Evolutionary conservation across 2,113 vertebrate species (phyloP).

Genomic region (Cavia porcellus): DNA sequence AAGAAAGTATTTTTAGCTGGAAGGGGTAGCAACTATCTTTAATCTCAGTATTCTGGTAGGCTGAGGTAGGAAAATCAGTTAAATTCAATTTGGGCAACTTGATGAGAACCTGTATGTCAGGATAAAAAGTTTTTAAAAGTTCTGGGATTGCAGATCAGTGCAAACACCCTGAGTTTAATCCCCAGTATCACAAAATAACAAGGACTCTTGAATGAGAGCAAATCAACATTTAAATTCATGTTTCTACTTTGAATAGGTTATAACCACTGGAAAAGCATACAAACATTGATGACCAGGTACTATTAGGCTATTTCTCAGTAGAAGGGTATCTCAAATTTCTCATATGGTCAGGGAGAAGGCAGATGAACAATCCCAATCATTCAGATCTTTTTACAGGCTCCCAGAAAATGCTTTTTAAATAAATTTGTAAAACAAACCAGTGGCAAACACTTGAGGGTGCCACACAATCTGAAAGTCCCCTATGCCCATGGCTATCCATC

Average conservation of each 20-base stretch:
- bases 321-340: not conserved
- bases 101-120: not conserved
- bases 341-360: not conserved
- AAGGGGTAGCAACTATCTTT: not conserved
- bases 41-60: not conserved
- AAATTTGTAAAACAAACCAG: not conserved
- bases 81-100: not conserved
- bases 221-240: constrained; percentile 38
- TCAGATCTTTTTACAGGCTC: constrained; percentile 36
- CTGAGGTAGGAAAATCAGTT: not conserved
- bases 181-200: not conserved
- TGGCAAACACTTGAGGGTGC: not conserved
- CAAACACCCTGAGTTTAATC: not conserved
- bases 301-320: not conserved
- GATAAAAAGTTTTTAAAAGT: not conserved
- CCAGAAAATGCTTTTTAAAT: constrained; percentile 33
- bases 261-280: constrained; percentile 50
- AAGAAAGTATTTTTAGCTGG: not conserved
- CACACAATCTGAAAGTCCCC: not conserved
- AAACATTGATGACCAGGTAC: not conserved
- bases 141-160: not conserved
- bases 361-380: not conserved
- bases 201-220: not conserved
- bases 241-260: constrained; percentile 22
- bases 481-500: not conserved